These are phyloP conservation scores for Acanthiza pusilla DNA, from an alignment of 2,797 vertebrate species.

Conservation along the genomic window DNA sequence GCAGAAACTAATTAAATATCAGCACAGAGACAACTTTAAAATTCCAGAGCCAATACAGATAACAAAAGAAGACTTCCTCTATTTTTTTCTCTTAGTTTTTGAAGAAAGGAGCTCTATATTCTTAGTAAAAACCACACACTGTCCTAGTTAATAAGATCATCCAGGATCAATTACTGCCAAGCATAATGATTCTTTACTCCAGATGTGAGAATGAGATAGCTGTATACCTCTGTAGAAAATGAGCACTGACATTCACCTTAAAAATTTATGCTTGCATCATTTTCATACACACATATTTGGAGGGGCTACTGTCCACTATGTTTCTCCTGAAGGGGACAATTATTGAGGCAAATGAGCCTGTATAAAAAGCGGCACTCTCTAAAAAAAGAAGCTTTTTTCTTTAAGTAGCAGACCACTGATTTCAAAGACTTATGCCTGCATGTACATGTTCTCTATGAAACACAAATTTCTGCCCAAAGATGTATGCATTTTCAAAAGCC, in stretches of 20 bases:
- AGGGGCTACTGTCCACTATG: neutral
- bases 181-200: neutral
- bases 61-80: neutral
- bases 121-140: neutral
- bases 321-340: neutral
- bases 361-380: neutral
- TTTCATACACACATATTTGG: neutral
- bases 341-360: neutral
- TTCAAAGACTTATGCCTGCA: neutral
- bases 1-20: conserved; percentile 29
- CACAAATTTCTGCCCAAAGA: neutral
- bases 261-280: neutral
- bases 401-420: neutral
- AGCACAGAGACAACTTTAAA: neutral
- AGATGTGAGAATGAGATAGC: neutral
- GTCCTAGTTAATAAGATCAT: conserved; percentile 9
- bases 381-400: neutral
- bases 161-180: conserved; percentile 15
- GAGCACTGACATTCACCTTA: neutral
- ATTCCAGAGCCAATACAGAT: neutral
- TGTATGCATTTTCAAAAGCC: neutral
- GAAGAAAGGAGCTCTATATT: neutral
- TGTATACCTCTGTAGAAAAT: neutral
- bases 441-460: neutral
- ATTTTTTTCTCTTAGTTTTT: neutral